A percentile compares a stretch with the other conserved stretches of the same genome.
phyloP scores from a whole-genome alignment of 2,888 invertebrate species.

The Cantharis lateralis region DNA sequence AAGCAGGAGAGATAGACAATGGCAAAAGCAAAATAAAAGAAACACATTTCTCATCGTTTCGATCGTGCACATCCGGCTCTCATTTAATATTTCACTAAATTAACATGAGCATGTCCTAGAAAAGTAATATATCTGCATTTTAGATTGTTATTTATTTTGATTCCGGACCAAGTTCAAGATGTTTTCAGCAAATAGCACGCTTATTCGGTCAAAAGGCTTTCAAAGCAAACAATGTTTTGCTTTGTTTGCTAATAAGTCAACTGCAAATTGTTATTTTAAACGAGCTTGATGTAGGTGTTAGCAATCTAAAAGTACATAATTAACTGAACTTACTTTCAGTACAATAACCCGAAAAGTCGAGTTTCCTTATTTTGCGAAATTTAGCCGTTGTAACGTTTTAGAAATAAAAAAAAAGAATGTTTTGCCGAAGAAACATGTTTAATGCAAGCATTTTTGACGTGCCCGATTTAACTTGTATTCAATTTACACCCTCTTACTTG shows the following conservation, averaged over 20 bases:
- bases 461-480: not conserved
- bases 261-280: conserved; percentile 7
- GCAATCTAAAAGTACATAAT: not conserved
- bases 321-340: not conserved
- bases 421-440: not conserved
- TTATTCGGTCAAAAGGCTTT: conserved; percentile 12
- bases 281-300: not conserved
- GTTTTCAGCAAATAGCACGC: not conserved
- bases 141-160: not conserved
- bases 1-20: not conserved
- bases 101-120: not conserved
- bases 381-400: not conserved
- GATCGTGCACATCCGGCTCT: not conserved
- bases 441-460: not conserved
- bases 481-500: not conserved
- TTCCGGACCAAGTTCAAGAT: not conserved
- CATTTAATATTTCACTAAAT: not conserved
- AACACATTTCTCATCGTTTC: not conserved
- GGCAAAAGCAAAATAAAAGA: not conserved
- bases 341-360: not conserved
- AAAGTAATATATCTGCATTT: not conserved
- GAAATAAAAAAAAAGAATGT: not conserved
- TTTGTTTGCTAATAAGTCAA: conserved; percentile 8
- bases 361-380: not conserved
- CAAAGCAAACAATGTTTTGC: conserved; percentile 10